phyloP scores from a whole-genome alignment of 2,888 invertebrate species.

The Macrostomum cliftonense region DNA sequence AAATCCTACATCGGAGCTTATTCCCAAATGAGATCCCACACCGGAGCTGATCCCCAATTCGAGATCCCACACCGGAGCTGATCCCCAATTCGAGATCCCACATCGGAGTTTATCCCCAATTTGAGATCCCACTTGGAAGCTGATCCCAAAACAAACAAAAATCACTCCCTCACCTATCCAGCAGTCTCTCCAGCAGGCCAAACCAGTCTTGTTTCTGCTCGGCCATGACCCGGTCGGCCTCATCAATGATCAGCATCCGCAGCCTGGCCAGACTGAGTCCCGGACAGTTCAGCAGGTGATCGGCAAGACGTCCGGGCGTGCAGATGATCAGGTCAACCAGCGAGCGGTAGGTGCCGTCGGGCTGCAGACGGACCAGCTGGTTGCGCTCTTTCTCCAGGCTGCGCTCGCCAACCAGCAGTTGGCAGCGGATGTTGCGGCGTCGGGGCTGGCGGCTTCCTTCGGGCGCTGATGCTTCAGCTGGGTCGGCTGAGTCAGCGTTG shows the following conservation, averaged over 20 bases:
- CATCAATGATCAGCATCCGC: constrained; percentile 72
- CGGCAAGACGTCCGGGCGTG: constrained; percentile 76
- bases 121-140: too few species aligned
- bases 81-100: too few species aligned
- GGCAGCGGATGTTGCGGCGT: too few species aligned
- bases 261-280: constrained; percentile 55
- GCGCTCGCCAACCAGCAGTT: constrained; percentile 4
- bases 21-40: too few species aligned
- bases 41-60: too few species aligned
- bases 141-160: not conserved
- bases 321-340: constrained; percentile 62
- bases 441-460: too few species aligned
- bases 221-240: constrained; percentile 84
- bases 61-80: too few species aligned
- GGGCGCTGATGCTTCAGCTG: too few species aligned
- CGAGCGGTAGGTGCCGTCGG: constrained; percentile 14
- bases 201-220: constrained; percentile 78
- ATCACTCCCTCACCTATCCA: constrained; percentile 15
- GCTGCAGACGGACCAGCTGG: not conserved
- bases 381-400: constrained; percentile 8
- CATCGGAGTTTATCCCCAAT: too few species aligned
- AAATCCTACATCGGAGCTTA: too few species aligned
- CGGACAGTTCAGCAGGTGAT: constrained; percentile 65
- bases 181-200: constrained; percentile 50
- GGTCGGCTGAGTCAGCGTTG: too few species aligned